Percentiles rank a stretch among this genome's conserved stretches.
These are phyloP conservation scores for Chrysochloris asiatica DNA, from an alignment of 2,113 vertebrate species.

Conservation along the genomic window DNA sequence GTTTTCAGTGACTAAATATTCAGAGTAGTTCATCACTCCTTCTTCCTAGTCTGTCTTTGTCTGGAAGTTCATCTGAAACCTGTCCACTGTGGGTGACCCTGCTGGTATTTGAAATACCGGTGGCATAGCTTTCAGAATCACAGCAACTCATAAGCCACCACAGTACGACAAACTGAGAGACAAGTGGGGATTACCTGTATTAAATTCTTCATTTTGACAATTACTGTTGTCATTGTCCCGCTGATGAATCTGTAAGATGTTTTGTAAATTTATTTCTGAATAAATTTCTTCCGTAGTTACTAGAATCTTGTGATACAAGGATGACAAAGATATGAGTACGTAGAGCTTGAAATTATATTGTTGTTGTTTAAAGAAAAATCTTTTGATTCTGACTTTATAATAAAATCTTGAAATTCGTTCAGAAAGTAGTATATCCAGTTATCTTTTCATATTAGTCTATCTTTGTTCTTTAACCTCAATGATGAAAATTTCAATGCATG, in stretches of 20 bases:
- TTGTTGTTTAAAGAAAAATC: conserved; percentile 22
- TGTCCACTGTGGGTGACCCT: too few relatives aligned
- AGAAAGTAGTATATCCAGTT: background rate
- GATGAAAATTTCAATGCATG: background rate
- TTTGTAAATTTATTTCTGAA: background rate
- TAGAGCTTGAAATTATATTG: background rate
- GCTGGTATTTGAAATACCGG: too few relatives aligned
- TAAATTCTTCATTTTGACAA: background rate
- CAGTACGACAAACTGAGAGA: too few relatives aligned
- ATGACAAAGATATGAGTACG: background rate
- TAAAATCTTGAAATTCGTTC: background rate
- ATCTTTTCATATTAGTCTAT: background rate
- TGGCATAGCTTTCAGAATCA: too few relatives aligned
- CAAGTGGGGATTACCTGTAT: background rate
- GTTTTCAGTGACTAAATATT: too few relatives aligned
- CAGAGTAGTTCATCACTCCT: too few relatives aligned
- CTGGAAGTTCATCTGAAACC: too few relatives aligned
- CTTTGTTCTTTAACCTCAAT: background rate
- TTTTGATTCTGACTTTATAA: conserved; percentile 1
- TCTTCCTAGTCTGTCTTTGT: too few relatives aligned
- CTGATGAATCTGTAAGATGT: background rate
- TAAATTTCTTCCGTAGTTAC: background rate
- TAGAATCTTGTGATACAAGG: background rate
- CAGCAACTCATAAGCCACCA: too few relatives aligned
- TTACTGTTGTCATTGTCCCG: background rate